Percentiles rank a stretch among this genome's conserved stretches.
phyloP scores from a whole-genome alignment of 2,113 vertebrate species.

The Himantopus leucocephalus region DNA sequence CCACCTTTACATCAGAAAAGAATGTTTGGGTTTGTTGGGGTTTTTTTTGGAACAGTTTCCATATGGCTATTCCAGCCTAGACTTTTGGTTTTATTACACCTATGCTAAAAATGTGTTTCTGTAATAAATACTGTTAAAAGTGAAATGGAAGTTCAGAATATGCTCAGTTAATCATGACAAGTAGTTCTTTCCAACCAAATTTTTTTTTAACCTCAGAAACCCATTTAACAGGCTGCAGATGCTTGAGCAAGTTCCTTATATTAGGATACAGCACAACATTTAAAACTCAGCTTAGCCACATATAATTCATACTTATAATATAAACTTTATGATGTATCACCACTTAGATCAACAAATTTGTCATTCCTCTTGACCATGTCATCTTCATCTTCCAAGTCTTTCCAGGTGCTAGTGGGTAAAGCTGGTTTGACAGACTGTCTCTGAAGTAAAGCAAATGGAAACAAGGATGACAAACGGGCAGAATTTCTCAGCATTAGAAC shows the following conservation, averaged over 20 bases:
- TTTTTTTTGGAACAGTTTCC: not conserved
- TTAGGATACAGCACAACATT: not conserved
- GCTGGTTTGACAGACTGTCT: constrained; percentile 73
- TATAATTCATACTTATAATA: not conserved
- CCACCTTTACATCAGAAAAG: not conserved
- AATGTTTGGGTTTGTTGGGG: no score
- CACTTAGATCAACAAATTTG: constrained; percentile 70
- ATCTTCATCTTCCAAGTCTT: constrained; percentile 73
- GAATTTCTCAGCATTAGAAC: constrained; percentile 42
- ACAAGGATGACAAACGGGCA: constrained; percentile 75
- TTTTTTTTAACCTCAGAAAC: not conserved
- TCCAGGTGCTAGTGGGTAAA: constrained; percentile 77
- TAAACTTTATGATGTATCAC: not conserved
- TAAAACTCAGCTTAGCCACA: not conserved
- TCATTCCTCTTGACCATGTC: constrained; percentile 77
- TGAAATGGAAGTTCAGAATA: not conserved
- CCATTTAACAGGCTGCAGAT: not conserved
- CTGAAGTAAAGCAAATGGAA: constrained; percentile 76
- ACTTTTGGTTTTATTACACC: not conserved
- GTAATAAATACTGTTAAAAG: not conserved
- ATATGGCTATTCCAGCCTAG: not conserved
- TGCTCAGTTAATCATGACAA: not conserved
- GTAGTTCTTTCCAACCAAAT: not conserved
- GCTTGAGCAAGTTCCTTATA: not conserved
- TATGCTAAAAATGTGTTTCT: not conserved